Conservation (phyloP, 1,140 invertebrate genomes). For the Alviniconcha marisindica region DNA sequence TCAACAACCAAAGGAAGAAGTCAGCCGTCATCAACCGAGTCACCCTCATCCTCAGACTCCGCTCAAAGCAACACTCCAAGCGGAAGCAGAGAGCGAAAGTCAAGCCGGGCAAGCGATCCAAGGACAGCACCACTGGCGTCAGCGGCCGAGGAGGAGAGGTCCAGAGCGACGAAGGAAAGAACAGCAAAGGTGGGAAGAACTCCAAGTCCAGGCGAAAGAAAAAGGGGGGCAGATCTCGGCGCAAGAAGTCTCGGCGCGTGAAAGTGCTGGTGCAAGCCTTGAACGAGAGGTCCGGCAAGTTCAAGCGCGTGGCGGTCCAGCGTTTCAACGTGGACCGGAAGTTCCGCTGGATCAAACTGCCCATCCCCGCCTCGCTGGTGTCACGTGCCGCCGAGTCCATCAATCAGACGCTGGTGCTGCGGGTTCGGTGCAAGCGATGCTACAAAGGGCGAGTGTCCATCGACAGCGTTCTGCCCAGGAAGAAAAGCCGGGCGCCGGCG, state of each 20-base stretch:
- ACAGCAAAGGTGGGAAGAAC: background rate
- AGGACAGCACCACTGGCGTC: background rate
- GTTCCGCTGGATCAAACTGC: slow-evolving; percentile 17
- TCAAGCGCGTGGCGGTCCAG: slow-evolving; percentile 25
- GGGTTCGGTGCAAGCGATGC: slow-evolving; percentile 29
- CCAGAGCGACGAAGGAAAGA: background rate
- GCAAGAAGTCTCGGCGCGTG: background rate
- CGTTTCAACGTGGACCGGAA: slow-evolving; percentile 11
- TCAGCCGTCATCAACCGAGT: slow-evolving; percentile 30
- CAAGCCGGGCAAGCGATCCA: background rate
- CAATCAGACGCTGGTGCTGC: slow-evolving; percentile 18
- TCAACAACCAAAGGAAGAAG: slow-evolving; percentile 13
- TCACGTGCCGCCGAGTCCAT: slow-evolving; percentile 9
- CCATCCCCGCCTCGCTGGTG: slow-evolving; percentile 24
- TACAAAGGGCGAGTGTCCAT: background rate
- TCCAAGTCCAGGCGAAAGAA: background rate
- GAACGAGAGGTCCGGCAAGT: slow-evolving; percentile 19
- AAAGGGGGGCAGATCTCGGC: too few relatives aligned
- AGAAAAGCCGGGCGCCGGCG: background rate
- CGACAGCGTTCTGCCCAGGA: slow-evolving; percentile 7
- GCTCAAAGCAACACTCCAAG: background rate
- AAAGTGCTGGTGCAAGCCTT: slow-evolving; percentile 22
- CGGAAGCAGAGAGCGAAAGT: background rate
- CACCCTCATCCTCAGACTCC: slow-evolving; percentile 21
- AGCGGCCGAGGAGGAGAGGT: too few relatives aligned